phyloP scores from a whole-genome alignment of 2,113 vertebrate species.

The Sclerurus mexicanus region DNA sequence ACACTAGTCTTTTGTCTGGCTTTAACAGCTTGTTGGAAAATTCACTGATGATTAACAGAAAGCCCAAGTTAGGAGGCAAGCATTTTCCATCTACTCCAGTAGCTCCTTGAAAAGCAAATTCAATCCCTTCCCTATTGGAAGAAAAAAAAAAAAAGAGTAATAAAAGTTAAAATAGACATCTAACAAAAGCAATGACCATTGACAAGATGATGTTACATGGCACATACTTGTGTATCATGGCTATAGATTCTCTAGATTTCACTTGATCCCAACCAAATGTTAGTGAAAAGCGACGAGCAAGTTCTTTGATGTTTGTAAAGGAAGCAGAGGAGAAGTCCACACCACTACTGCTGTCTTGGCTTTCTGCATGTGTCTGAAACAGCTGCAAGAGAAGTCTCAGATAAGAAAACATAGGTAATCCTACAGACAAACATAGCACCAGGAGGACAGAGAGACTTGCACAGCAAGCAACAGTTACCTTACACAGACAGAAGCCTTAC shows the following conservation, averaged over 20 bases:
- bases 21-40: slow-evolving; percentile 91
- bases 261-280: slow-evolving; percentile 87
- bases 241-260: slow-evolving; percentile 87
- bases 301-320: slow-evolving; percentile 88
- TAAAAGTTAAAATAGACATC: neutral
- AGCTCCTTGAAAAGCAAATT: slow-evolving; percentile 85
- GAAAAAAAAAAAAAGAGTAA: neutral
- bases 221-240: slow-evolving; percentile 90
- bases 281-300: slow-evolving; percentile 88
- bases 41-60: slow-evolving; percentile 86
- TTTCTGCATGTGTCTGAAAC: slow-evolving; percentile 76
- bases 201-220: neutral
- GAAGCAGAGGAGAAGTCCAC: slow-evolving; percentile 76
- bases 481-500: neutral
- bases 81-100: slow-evolving; percentile 70
- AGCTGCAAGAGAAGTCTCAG: slow-evolving; percentile 72
- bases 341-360: slow-evolving; percentile 67
- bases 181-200: neutral
- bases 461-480: neutral
- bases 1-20: slow-evolving; percentile 91
- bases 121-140: slow-evolving; percentile 82
- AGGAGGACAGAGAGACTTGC: neutral
- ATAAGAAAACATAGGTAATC: neutral
- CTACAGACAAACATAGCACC: neutral
- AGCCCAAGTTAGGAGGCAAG: slow-evolving; percentile 79